These are phyloP conservation scores for Ceratina japonica DNA, from an alignment of 1,140 invertebrate species.

Conservation along the genomic window DNA sequence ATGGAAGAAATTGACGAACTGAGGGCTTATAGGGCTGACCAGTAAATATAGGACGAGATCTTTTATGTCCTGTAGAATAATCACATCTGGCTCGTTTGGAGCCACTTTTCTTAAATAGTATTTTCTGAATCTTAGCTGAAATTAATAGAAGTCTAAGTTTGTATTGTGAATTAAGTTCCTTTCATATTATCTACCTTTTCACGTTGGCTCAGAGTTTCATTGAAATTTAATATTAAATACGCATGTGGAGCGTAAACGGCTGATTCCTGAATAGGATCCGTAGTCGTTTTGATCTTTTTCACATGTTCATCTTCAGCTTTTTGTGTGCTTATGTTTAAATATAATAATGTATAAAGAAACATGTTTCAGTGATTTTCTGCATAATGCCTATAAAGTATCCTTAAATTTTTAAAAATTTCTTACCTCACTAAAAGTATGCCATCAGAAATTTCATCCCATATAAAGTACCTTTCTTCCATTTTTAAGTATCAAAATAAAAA, in stretches of 20 bases:
- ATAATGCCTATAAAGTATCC: neutral
- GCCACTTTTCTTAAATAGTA: slow-evolving; percentile 80
- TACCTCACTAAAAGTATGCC: slow-evolving; percentile 76
- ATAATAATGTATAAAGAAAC: too few species aligned
- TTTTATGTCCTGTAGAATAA: slow-evolving; percentile 84
- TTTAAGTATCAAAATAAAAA: slow-evolving; percentile 22
- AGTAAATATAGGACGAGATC: slow-evolving; percentile 82
- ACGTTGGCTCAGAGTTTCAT: slow-evolving; percentile 64
- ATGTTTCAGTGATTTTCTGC: neutral
- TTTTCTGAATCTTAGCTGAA: slow-evolving; percentile 81
- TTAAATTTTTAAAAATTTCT: slow-evolving; percentile 3
- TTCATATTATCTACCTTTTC: slow-evolving; percentile 65
- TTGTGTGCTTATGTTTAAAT: slow-evolving; percentile 38
- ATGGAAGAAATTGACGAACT: slow-evolving; percentile 82
- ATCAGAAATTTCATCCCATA: slow-evolving; percentile 78
- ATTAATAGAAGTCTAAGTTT: slow-evolving; percentile 16
- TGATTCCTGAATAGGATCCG: slow-evolving; percentile 16
- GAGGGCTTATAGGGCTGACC: slow-evolving; percentile 77
- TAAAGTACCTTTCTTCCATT: slow-evolving; percentile 73
- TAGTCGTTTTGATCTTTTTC: slow-evolving; percentile 42
- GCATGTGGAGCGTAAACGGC: slow-evolving; percentile 68
- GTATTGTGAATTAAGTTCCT: neutral
- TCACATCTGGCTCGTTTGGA: slow-evolving; percentile 79
- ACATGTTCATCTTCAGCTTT: slow-evolving; percentile 61
- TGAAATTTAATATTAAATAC: slow-evolving; percentile 67